A percentile compares a stretch with the other conserved stretches of the same genome.
phyloP scores from a whole-genome alignment of 2,888 invertebrate species.

The Rhaphigaster nebulosa region DNA sequence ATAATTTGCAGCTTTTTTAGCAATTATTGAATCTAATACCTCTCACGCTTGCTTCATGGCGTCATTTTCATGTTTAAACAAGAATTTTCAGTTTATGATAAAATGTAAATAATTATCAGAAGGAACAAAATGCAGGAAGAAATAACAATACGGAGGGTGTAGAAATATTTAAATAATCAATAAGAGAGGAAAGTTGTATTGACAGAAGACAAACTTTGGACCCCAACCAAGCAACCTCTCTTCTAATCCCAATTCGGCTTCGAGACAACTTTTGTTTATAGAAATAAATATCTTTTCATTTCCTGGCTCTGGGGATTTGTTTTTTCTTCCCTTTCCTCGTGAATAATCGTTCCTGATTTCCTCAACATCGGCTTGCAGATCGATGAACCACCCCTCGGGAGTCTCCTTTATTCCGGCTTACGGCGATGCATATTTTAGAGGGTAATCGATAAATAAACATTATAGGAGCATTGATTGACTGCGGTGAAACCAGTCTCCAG shows the following conservation, averaged over 20 bases:
- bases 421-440: constrained; percentile 25
- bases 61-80: no score
- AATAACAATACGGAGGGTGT: background rate
- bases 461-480: constrained; percentile 17
- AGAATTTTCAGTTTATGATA: no score
- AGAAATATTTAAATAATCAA: constrained; percentile 22
- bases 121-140: background rate
- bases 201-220: constrained; percentile 40
- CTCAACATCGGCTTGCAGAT: background rate
- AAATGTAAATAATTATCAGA: background rate
- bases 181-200: constrained; percentile 18
- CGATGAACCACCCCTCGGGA: background rate
- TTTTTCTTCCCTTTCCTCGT: constrained; percentile 23
- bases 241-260: constrained; percentile 49
- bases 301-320: constrained; percentile 14
- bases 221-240: background rate
- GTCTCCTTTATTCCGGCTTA: constrained; percentile 42
- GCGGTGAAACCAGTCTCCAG: background rate
- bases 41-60: no score
- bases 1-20: no score
- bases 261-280: constrained; percentile 54
- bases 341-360: constrained; percentile 56
- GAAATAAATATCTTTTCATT: constrained; percentile 59
- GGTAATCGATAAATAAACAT: constrained; percentile 48
- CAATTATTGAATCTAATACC: no score